Base-by-base conservation (phyloP, 2,888 invertebrate genomes). In the Keiferia lycopersicella region DNA sequence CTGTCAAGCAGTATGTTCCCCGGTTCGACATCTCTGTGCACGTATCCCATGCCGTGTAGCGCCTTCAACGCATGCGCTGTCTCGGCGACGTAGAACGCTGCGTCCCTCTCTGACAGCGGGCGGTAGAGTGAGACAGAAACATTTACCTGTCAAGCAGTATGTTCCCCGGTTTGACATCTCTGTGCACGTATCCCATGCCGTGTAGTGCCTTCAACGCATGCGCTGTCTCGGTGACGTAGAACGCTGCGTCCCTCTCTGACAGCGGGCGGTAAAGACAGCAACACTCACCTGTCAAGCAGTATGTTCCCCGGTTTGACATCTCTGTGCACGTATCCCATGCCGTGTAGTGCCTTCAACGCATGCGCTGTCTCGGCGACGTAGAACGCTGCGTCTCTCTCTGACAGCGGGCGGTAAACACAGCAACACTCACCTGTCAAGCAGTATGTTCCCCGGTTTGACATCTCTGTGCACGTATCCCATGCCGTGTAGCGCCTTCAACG, bases 221-320 rank as follows among this genome's bases (percentile, higher is more conserved):
- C 1, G 95, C 93, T 61, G 96, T 88, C 84, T 97, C 97, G 0
- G 96, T 96, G 61, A 97, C 83, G 83, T 97, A 98, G 86, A 97
- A 97, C 14, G 93, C 92, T 0, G 96, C 94, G 77, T 95, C 94
- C 48, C 93, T 93, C 83, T 97, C 97, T 0, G 95, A 92, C 66
- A 97, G 91, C 0, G 94, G 94, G 57, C 83, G 79, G 26, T 95
- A n/a, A n/a, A n/a, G n/a, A n/a, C n/a, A n/a, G n/a, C n/a, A n/a
- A n/a, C n/a, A 68, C 73, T 71, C 62, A 91, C 74, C 95, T 92
- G 84, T 97, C 97, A 61, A 97, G 87, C 16, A 97, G 84, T 71
- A 97, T 94, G 78, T 97, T 98, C 73, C 97, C 96, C 0, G 97
- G 97, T 79, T 97, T 97, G 0, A 98, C 93, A 80, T 97, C 97